Evolutionary conservation across 2,797 vertebrate species (phyloP).

Genomic region (Characodon lateralis): DNA sequence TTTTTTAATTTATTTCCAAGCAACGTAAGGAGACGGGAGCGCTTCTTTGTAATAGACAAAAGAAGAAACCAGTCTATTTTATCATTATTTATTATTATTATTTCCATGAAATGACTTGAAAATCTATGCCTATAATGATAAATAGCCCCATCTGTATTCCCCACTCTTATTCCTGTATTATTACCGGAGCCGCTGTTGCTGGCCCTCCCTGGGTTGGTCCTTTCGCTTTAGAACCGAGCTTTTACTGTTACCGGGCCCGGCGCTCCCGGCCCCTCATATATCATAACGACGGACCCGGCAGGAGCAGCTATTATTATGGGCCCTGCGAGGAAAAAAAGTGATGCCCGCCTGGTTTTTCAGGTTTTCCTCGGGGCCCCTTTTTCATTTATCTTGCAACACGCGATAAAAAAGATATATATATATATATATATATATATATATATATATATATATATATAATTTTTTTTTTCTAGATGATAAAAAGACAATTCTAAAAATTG

Average conservation of each 20-base stretch:
- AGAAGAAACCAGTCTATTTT: neutral
- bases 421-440: no score
- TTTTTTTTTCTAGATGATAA: slow-evolving; percentile 9
- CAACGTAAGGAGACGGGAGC: neutral
- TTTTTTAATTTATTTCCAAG: no score
- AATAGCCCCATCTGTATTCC: slow-evolving; percentile 30
- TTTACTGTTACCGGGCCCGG: slow-evolving; percentile 78
- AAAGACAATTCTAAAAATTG: slow-evolving; percentile 11
- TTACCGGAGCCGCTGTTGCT: slow-evolving; percentile 41
- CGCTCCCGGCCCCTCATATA: slow-evolving; percentile 91
- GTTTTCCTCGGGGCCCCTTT: slow-evolving; percentile 83
- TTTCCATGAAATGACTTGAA: slow-evolving; percentile 3
- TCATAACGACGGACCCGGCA: slow-evolving; percentile 84
- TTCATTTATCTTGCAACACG: slow-evolving; percentile 85
- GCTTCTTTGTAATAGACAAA: neutral
- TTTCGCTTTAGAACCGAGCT: slow-evolving; percentile 69
- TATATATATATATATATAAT: slow-evolving; percentile 13
- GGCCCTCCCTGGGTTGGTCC: slow-evolving; percentile 51
- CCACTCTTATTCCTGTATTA: slow-evolving; percentile 63
- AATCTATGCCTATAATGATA: slow-evolving; percentile 31
- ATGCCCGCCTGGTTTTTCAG: slow-evolving; percentile 90
- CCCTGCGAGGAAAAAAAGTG: slow-evolving; percentile 85
- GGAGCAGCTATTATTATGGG: slow-evolving; percentile 92
- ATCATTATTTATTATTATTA: neutral
- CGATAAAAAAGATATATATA: slow-evolving; percentile 11